Conservation (phyloP, 2,113 vertebrate genomes). For the Delphinapterus leucas region DNA sequence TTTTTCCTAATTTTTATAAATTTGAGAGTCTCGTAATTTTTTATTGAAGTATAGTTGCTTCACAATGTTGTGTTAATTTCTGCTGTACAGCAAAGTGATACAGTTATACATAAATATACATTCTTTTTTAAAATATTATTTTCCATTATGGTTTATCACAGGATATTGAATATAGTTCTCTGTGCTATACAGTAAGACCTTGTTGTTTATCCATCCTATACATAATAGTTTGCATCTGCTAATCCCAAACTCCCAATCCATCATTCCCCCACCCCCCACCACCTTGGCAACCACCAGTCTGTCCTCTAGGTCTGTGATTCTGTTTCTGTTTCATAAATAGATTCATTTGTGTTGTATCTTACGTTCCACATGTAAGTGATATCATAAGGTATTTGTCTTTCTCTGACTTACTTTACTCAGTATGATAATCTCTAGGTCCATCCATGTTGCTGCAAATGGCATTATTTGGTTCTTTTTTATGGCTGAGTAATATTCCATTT, state of each 20-base stretch:
- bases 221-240: rapidly evolving
- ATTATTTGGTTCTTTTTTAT: not conserved
- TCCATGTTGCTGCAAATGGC: not conserved
- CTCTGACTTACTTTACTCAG: not conserved
- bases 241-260: not conserved
- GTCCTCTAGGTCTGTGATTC: not conserved
- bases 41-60: not conserved
- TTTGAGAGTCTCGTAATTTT: not conserved
- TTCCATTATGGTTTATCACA: not conserved
- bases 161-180: not conserved
- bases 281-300: not conserved
- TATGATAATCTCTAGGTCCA: not conserved
- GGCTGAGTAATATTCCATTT: no score
- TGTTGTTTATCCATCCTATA: not conserved
- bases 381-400: not conserved
- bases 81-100: not conserved
- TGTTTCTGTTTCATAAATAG: no score
- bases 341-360: not conserved
- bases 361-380: no score
- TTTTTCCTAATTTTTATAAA: not conserved
- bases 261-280: not conserved
- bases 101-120: not conserved
- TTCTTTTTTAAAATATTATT: not conserved
- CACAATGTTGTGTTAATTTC: not conserved
- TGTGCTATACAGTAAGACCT: not conserved